phyloP scores from a whole-genome alignment of 2,113 vertebrate genomes.

The Bostrychus sinensis region DNA sequence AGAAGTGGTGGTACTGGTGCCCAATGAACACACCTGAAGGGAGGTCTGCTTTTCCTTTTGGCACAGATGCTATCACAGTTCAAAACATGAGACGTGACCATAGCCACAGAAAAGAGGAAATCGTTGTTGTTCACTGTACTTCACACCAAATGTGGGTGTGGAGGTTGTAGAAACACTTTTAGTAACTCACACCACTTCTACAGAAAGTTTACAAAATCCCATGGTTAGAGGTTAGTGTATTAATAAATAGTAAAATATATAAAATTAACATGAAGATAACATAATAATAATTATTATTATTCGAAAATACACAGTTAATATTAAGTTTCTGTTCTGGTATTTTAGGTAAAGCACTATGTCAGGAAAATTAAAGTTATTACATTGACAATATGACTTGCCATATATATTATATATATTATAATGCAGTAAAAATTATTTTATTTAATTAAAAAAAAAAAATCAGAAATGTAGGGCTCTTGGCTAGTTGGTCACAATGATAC shows the following conservation, averaged over 20 bases:
- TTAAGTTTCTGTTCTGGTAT: too few relatives aligned
- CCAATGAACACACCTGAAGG: constrained; percentile 54
- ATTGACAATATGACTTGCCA: too few relatives aligned
- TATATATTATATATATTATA: too few relatives aligned
- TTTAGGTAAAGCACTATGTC: too few relatives aligned
- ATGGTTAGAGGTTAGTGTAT: background rate
- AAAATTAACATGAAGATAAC: too few relatives aligned
- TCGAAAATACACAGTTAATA: too few relatives aligned
- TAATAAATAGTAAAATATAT: background rate
- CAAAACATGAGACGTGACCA: constrained; percentile 29
- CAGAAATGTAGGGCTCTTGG: too few relatives aligned
- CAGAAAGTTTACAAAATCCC: background rate
- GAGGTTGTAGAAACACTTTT: background rate
- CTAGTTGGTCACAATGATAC: too few relatives aligned
- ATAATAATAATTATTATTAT: too few relatives aligned
- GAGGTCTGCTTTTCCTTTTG: background rate
- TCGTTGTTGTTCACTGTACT: constrained; percentile 20
- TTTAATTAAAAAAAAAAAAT: too few relatives aligned
- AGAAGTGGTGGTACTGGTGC: constrained; percentile 62
- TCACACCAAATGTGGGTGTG: constrained; percentile 8
- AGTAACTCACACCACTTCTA: background rate
- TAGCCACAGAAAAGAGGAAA: constrained; percentile 37
- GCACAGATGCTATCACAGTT: constrained; percentile 3
- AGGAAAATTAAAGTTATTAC: too few relatives aligned
- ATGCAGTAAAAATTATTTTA: too few relatives aligned